Evolutionary conservation across 2,888 invertebrate species (phyloP), one percentile per base, ranked within the genome.

Genomic region (Cerceris ruficornis): DNA sequence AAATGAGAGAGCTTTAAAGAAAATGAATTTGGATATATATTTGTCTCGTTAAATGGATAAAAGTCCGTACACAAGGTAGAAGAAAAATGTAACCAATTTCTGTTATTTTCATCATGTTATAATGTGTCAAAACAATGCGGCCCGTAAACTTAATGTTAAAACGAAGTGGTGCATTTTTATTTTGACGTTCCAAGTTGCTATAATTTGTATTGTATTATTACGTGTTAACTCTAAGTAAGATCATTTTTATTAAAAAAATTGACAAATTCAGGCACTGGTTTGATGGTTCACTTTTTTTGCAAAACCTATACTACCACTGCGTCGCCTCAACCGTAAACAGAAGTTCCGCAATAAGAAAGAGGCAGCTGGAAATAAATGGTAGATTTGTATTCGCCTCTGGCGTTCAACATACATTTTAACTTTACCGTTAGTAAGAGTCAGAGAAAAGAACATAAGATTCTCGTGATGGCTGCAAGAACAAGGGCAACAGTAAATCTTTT

Each of bases 361-460:
- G 41, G 49, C 28, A 43, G 58, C 14, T 52, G 69, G 61, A 72
- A 82, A 78, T 74, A 78, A 78, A 75, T 58, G 71, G 69, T 50
- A 71, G 69, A 82, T 82, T 78, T 78, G 82, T 82, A 82, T 75
- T 78, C 81, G 69, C 67, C 69, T 43, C 42, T 41, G 52, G 64
- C 59, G 55, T 67, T 39, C 68, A 11, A 41, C 64, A 43, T 72
- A 70, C 71, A 82, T 75, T 65, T 78, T 67, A 69, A 65, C 57
- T 68, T 68, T 65, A 57, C 50, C 70, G 62, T 49, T 58, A 42
- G 9, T 17, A 50, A 49, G 49, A 42, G 39, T 49, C 65, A 46
- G 17, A 49, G 66, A 9, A 55, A 54, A 42, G 50, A 64, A 52
- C 46, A 8, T 8, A 11, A 13, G 50, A 62, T 7, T 67, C 62